These are phyloP conservation scores for Ceuthmochares aereus DNA, from an alignment of 2,113 vertebrate genomes.

Conservation along the genomic window DNA sequence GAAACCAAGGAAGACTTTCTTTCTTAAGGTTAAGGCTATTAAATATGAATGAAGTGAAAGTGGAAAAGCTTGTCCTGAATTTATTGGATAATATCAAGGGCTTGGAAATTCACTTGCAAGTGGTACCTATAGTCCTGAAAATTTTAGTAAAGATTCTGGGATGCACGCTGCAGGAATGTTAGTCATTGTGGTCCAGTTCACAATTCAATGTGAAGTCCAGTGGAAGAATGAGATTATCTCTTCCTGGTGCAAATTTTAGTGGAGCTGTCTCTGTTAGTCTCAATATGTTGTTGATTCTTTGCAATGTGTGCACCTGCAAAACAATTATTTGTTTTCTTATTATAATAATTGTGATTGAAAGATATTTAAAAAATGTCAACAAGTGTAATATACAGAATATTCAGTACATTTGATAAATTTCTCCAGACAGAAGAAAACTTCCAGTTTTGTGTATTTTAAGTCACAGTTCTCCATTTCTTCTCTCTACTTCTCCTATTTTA, in stretches of 20 bases:
- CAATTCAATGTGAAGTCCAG: background rate
- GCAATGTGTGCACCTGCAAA: background rate
- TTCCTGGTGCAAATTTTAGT: background rate
- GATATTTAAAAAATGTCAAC: background rate
- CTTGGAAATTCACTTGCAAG: background rate
- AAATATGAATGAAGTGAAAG: conserved; percentile 41
- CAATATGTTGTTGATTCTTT: background rate
- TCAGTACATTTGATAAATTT: background rate
- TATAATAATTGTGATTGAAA: background rate
- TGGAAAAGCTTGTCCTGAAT: conserved; percentile 24
- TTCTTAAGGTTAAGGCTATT: background rate
- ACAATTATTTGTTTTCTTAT: background rate
- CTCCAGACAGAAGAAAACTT: background rate
- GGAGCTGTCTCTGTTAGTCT: background rate
- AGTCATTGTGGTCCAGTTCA: background rate
- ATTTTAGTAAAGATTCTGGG: background rate
- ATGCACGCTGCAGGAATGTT: background rate
- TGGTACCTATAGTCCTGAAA: background rate
- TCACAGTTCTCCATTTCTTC: background rate
- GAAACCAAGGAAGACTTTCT: background rate
- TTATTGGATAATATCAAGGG: background rate
- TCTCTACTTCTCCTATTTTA: background rate
- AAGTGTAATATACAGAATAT: background rate
- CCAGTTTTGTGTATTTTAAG: background rate
- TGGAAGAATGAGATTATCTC: background rate